Base-by-base conservation (phyloP, 2,888 invertebrate species). In the Trisateles emortualis region DNA sequence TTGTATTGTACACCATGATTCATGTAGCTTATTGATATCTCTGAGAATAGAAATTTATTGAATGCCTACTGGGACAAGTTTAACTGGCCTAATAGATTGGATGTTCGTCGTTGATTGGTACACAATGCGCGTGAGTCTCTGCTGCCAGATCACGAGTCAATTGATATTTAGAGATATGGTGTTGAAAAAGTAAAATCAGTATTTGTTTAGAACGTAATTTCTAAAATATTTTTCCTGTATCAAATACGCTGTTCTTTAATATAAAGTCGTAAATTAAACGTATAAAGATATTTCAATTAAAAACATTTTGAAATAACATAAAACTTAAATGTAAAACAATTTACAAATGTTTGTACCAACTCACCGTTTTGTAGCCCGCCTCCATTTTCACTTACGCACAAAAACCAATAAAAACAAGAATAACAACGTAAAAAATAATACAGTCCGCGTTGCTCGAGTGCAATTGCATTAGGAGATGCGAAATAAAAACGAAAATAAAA, bases 401-500 rank as follows among this genome's bases (percentile, higher is more conserved):
- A 81, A 86, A 85, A 80, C 79, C 84, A 88, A 72, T 82, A 84
- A 88, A 87, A 87, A 81, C 68, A 72, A 78, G 67, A 78, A 78
- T 79, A 83, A 84, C 81, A 79, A 78, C 73, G 75, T 68, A 78
- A 81, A 81, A 81, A 83, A 84, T 86, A 87, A 84, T 84, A 85
- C 75, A 74, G 83, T 79, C 81, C 82, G 85, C 81, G 83, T 76
- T 86, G 87, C 84, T 89, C 84, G 87, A 87, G 74, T 90, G 90
- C 88, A 90, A 90, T 91, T 89, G 90, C 87, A 90, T 90, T 92
- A 89, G 77, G 76, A 77, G 81, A 86, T 78, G 83, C 77, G 86
- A 87, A 86, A 89, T 90, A 89, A 89, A 88, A 90, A 84, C 72
- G 83, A 79, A 84, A 84, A 85, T 86, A 88, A 89, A 87, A 83